Percentiles rank a stretch among this genome's conserved stretches.
These are phyloP conservation scores for Panthera tigris DNA, from an alignment of 2,113 vertebrate genomes.

Conservation along the genomic window DNA sequence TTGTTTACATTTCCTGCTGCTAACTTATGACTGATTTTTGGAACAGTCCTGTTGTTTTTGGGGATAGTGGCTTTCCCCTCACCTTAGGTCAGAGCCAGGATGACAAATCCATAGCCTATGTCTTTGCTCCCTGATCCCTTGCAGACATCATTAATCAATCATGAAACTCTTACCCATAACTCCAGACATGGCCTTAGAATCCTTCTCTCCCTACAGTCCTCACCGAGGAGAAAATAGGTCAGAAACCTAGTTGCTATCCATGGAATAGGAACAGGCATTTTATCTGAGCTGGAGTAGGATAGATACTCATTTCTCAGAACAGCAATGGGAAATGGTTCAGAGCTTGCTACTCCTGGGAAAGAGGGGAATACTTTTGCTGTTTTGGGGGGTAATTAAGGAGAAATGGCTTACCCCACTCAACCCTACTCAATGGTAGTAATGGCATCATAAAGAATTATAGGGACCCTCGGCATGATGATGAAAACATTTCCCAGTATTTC, in stretches of 20 bases:
- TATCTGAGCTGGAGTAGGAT: neutral
- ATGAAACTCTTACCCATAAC: neutral
- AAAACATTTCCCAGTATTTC: neutral
- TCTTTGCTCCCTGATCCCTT: neutral
- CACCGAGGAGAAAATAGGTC: neutral
- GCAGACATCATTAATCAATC: neutral
- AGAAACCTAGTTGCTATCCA: neutral
- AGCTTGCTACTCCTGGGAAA: neutral
- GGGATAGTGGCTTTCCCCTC: neutral
- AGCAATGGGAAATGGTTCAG: neutral
- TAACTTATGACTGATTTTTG: neutral
- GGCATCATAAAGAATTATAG: neutral
- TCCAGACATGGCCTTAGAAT: neutral
- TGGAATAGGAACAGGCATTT: neutral
- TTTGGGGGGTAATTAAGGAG: neutral
- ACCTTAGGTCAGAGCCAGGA: neutral
- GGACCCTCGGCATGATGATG: neutral
- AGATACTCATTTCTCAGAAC: conserved; percentile 13
- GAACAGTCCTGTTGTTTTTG: neutral
- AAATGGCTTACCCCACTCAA: neutral
- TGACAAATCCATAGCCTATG: neutral
- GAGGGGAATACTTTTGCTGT: neutral
- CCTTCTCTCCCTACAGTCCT: neutral
- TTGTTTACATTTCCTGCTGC: conserved; percentile 43
- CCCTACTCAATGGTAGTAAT: neutral